Conservation (phyloP, 2,113 vertebrate genomes). For the Ploceus nigricollis region DNA sequence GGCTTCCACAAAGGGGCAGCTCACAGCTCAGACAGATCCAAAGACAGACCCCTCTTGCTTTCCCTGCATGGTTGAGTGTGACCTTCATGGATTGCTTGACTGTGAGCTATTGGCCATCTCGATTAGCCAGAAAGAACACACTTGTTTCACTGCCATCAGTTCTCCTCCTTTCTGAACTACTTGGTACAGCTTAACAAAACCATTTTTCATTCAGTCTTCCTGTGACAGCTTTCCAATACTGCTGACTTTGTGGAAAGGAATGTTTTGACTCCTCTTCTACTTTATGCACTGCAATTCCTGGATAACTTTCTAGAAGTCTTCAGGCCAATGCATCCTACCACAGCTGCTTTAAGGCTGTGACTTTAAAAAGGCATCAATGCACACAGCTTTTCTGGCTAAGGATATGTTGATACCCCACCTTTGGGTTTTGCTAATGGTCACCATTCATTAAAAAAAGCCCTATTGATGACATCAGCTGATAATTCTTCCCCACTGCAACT, state of each 20-base stretch:
- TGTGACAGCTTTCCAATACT: background rate
- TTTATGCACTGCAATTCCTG: background rate
- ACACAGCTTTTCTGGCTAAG: background rate
- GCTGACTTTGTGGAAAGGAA: background rate
- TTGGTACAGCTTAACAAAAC: background rate
- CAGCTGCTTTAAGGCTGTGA: background rate
- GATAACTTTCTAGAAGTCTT: background rate
- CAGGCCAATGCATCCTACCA: background rate
- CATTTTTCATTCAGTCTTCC: background rate
- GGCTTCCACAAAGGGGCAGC: conserved; percentile 20
- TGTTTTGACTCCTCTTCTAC: background rate
- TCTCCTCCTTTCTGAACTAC: background rate
- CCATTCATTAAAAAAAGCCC: background rate
- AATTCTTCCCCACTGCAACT: background rate
- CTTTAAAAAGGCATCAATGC: background rate
- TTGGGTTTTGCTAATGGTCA: background rate
- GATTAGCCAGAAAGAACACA: background rate
- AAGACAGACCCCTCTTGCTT: background rate
- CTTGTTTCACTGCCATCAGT: background rate
- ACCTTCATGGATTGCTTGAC: background rate
- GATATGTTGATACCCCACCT: background rate
- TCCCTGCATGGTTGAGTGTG: background rate
- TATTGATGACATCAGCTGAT: background rate
- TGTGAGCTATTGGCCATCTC: background rate
- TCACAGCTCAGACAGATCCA: background rate